Base-by-base conservation (phyloP, 2,113 vertebrate genomes). In the Larimichthys polyactis region DNA sequence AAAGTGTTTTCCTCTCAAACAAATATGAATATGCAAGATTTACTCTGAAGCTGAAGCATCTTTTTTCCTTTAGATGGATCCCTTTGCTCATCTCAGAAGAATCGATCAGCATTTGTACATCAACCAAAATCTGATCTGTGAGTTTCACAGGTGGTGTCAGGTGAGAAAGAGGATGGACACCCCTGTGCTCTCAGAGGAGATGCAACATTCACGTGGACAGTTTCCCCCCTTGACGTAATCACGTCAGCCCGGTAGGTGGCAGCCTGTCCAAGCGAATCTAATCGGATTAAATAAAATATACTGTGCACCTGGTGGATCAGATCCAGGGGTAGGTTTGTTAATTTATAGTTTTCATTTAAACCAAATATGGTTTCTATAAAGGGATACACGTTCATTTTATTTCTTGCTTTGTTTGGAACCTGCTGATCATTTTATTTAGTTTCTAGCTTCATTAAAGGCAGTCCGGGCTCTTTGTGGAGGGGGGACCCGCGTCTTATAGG, bases 221-320 rank as follows among this genome's bases (percentile, higher is more conserved):
- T 4, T 49, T 43, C 32, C 16, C 15, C 27, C 15, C 36, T 20
- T 79, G 78, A 74, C 64, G 73, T 85, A 44, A 75, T 52, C 51
- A 4, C 46, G 17, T 59, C 55, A 11, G 29, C 6, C 92, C 92
- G 3, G 73, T 62, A 90, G 92, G 75, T 85, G 89, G 79, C 90
- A 78, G 60, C 75, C 27, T 82, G 6, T 79, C 40, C 90, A 76
- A 87, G 75, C 19, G 43, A 69, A 91, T 83, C 0, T 19, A 40
- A n/a, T 54, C 15, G 44, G 46, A 59, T 71, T 46, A 54, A 73
- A 75, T 7, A 3, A 46, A 9, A n/a, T n/a, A n/a, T 0, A 40
- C 46, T 14, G 51, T 32, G 14, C 64, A 64, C 63, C 44, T 75
- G 74, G 24, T 71, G 62, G 65, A 48, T 36, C 51, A 49, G 64